Base-by-base conservation (phyloP, 2,888 invertebrate species). In the Tortricodes alternella region DNA sequence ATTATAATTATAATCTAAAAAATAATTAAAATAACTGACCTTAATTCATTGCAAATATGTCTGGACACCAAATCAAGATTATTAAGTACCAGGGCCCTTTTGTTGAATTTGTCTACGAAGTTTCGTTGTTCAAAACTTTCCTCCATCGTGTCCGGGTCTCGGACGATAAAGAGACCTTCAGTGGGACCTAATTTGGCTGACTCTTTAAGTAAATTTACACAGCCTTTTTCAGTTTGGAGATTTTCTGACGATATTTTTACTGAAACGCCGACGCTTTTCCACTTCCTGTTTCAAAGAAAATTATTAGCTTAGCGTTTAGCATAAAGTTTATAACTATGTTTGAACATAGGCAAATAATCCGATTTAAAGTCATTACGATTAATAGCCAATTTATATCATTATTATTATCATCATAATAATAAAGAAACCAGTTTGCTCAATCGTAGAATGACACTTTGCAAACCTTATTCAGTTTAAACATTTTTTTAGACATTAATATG, bases 11-110 rank as follows among this genome's bases (percentile, higher is more conserved):
- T 9, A 9, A 24, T 9, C 9, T 24, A 24, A 24, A 53, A 46
- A 60, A 53, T 56, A 39, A 60, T 53, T 58, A 37, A 59, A 57
- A 57, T 46, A n/a, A 67, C 65, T 63, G 64, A 81, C 80, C 72
- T 75, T n/a, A 83, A 58, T 35, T 75, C 72, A 19, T 58, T 64
- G 53, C 77, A 78, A 43, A 71, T 46, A 16, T 72, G 72, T 48
- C 75, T 67, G 11, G 76, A 73, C 53, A 66, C 61, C 44, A 72
- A 60, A 66, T 80, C 80, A 39, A 80, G 68, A 61, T 80, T 80
- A 23, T 67, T 64, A 18, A 71, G 68, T 23, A 71, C 59, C 56
- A 60, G 39, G 6, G 66, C 63, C n/a, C 62, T 70, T 35, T 74
- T 70, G 63, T 76, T 73, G 58, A 71, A 75, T 62, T 69, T 68